These are phyloP conservation scores for Pecten maximus DNA, from an alignment of 2,888 invertebrate genomes.

Conservation along the genomic window DNA sequence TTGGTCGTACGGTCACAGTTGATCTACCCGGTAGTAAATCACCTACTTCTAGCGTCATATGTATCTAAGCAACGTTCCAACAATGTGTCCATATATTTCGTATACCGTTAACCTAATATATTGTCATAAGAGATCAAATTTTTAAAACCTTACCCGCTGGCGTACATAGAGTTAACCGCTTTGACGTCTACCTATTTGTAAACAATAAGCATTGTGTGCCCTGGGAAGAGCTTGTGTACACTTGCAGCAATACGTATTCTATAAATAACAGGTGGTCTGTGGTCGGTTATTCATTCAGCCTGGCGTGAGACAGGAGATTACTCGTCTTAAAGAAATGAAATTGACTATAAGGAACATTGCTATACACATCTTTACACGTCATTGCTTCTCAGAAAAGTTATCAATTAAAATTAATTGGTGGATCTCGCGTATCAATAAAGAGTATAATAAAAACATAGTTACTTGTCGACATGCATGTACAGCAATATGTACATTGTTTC, in stretches of 20 bases:
- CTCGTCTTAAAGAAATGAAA: not conserved
- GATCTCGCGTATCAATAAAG: no score
- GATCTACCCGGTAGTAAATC: constrained; percentile 33
- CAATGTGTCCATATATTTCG: not conserved
- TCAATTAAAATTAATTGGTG: no score
- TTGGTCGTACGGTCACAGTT: constrained; percentile 1
- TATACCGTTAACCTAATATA: not conserved
- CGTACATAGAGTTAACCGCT: not conserved
- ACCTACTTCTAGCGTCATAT: not conserved
- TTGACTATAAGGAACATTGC: not conserved
- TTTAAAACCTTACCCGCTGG: not conserved
- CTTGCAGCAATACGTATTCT: not conserved
- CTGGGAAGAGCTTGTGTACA: not conserved
- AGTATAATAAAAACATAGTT: no score
- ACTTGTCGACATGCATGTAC: no score
- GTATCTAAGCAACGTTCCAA: constrained; percentile 31
- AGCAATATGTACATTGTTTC: no score
- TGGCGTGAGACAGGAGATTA: not conserved
- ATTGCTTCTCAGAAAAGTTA: not conserved
- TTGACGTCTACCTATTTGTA: not conserved
- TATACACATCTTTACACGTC: not conserved
- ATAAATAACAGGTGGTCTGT: not conserved
- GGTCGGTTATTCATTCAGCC: not conserved
- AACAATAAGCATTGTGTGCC: constrained; percentile 13
- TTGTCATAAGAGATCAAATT: constrained; percentile 16